Base-by-base conservation (phyloP, 2,797 vertebrate genomes). In the Pampus argenteus region DNA sequence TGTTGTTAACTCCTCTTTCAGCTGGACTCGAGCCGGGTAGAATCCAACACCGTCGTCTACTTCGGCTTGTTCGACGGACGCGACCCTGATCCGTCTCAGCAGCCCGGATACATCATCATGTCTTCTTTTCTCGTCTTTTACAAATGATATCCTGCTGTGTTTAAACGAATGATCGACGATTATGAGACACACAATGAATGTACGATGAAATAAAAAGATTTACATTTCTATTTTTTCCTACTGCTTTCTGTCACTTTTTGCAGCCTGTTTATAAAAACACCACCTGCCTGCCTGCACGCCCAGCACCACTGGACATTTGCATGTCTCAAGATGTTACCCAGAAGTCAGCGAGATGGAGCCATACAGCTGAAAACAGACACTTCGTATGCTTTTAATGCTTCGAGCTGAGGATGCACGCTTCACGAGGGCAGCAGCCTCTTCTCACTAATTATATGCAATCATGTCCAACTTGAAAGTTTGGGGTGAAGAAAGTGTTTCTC, bases 101-200 rank as follows among this genome's bases (percentile, higher is more conserved):
- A 89, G 17, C 94, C 95, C 0, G 95, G 95, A 4, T 91, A 93
- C 84, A 94, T 96, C 78, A 88, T 92, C 67, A 95, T 96, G 94
- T 92, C 88, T 0, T 95, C 95, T 22, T 95, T 93, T 67, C 92
- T 96, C 0, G 59, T 95, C 79, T 95, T 95, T 84, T 95, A 94
- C 81, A 95, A 94, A 60, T 95, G 74, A 94, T 36, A 28, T 20
- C 5, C 3, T 25, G 26, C 2, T 40, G 8, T 48, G 7, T 63
- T 4, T 26, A 0, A 57, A 57, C 25, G 15, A 6, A 57, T 28
- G 15, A 6, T 64, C 10, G 60, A 23, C 45, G 2, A 75, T 31
- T 14, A 48, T 34, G 23, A 49, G 44, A 63, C 15, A 9, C 34
- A 52, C 5, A 5, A 2, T 51, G 38, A 52, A 25, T 77, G 59